Evolutionary conservation across 2,113 vertebrate species (phyloP), one percentile per base, ranked within the genome.

Genomic region (Periophthalmus modestus): DNA sequence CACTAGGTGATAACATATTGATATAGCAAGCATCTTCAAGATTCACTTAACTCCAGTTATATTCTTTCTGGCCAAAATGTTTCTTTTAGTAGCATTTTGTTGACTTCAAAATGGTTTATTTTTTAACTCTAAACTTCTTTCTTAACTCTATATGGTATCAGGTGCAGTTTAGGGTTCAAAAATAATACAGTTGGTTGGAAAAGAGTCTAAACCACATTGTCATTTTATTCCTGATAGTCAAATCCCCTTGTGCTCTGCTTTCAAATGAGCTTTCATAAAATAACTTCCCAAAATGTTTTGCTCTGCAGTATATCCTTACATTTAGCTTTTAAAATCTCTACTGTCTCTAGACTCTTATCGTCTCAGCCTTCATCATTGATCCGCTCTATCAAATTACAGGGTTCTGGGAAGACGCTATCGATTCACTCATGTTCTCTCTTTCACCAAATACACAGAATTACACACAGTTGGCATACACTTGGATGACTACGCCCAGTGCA

Each of bases 371-470:
- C 77, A 54, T 74, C 66, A 93, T 93, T 72, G 81, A 93, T 89
- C 83, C 77, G 75, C 71, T 85, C 85, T 83, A 84, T 91, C 91
- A 93, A 89, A 93, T 93, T 92, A 92, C 87, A 84, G 85, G 80
- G 72, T 89, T 86, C 87, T 80, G 77, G 85, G 82, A 92, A 89
- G 89, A 85, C 77, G 74, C 67, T 87, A 94, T 94, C 83, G 93
- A 94, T 93, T 81, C 72, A 77, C 70, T 46, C 73, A 73, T 73
- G 70, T 75, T 80, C 83, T 80, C 73, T 80, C 83, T 89, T 68
- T 62, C 78, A 82, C 34, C 59, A 67, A 54, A 68, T 73, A 66
- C 43, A 36, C 63, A 80, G 23, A 61, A 28, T 73, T 57, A 83
- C 73, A 69, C 66, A 76, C 67, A 70, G 24, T 13, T 21, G 47